Evolutionary conservation across 2,888 invertebrate species (phyloP).

Genomic region (Scaptomyza flava): DNA sequence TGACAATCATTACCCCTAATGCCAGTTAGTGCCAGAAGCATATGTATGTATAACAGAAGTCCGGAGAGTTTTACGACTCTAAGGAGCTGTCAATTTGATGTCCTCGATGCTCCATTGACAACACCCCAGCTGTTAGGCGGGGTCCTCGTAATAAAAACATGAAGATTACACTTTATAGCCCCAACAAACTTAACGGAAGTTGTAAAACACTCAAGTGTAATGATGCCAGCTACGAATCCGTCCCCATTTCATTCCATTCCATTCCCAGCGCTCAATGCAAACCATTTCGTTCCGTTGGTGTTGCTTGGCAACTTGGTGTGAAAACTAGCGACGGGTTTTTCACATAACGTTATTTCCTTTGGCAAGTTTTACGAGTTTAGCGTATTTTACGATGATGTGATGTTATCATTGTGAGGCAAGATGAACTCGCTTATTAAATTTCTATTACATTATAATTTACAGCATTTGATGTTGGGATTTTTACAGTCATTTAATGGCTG

Average conservation of each 20-base stretch:
- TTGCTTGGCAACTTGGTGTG: conserved; percentile 48
- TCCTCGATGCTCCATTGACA: conserved; percentile 71
- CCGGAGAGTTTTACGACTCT: conserved; percentile 65
- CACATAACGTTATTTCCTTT: conserved; percentile 42
- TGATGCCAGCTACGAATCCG: conserved; percentile 60
- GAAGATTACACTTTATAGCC: conserved; percentile 78
- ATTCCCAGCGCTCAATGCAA: not conserved
- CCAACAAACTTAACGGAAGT: conserved; percentile 78
- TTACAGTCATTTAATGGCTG: conserved; percentile 62
- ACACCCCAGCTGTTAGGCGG: conserved; percentile 47
- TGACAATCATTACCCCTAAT: conserved; percentile 84
- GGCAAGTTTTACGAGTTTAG: conserved; percentile 55
- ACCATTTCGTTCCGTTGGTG: not conserved
- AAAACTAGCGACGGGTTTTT: conserved; percentile 66
- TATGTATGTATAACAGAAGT: conserved; percentile 59
- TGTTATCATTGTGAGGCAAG: conserved; percentile 48
- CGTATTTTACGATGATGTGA: conserved; percentile 61
- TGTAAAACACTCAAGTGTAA: conserved; percentile 82
- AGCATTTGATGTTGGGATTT: conserved; percentile 62
- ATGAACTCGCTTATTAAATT: conserved; percentile 70
- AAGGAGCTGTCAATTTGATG: conserved; percentile 81
- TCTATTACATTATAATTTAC: conserved; percentile 77
- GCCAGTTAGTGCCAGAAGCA: conserved; percentile 31
- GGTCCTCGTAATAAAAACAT: conserved; percentile 72
- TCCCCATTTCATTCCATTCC: not conserved